phyloP scores from a whole-genome alignment of 2,113 vertebrate genomes.

The Epinephelus fuscoguttatus region DNA sequence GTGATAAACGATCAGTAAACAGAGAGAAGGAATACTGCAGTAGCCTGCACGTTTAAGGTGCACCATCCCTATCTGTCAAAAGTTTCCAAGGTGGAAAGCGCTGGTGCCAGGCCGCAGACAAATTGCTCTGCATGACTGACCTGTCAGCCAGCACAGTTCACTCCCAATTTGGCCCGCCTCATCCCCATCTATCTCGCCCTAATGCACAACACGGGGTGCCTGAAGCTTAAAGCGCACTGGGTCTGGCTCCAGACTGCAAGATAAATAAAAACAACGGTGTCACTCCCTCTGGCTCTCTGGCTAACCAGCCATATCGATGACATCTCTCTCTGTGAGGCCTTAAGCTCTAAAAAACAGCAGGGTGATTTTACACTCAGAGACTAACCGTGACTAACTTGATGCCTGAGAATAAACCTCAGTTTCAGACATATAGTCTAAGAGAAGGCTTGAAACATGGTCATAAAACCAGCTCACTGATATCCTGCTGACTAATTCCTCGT shows the following conservation, averaged over 20 bases:
- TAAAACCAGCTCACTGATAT: neutral
- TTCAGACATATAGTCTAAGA: neutral
- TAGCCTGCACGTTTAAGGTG: neutral
- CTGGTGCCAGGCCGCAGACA: slow-evolving; percentile 8
- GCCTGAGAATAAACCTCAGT: neutral
- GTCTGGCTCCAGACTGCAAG: slow-evolving; percentile 51
- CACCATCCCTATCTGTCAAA: neutral
- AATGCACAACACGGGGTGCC: slow-evolving; percentile 48
- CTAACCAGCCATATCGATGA: slow-evolving; percentile 63
- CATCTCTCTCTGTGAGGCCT: slow-evolving; percentile 47
- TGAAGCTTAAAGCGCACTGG: slow-evolving; percentile 37
- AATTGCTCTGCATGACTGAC: slow-evolving; percentile 38
- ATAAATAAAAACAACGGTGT: slow-evolving; percentile 65
- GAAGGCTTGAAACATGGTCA: neutral
- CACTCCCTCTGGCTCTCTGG: slow-evolving; percentile 46
- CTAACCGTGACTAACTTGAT: neutral
- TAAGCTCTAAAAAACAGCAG: slow-evolving; percentile 36
- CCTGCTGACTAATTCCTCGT: slow-evolving; percentile 21
- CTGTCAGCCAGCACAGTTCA: slow-evolving; percentile 26
- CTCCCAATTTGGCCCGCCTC: slow-evolving; percentile 27
- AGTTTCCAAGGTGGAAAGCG: neutral
- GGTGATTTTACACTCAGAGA: neutral
- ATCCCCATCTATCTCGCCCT: slow-evolving; percentile 51
- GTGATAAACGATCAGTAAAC: neutral
- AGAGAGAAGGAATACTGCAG: neutral